Base-by-base conservation (phyloP, 2,113 vertebrate species). In the Rhinoderma darwinii region DNA sequence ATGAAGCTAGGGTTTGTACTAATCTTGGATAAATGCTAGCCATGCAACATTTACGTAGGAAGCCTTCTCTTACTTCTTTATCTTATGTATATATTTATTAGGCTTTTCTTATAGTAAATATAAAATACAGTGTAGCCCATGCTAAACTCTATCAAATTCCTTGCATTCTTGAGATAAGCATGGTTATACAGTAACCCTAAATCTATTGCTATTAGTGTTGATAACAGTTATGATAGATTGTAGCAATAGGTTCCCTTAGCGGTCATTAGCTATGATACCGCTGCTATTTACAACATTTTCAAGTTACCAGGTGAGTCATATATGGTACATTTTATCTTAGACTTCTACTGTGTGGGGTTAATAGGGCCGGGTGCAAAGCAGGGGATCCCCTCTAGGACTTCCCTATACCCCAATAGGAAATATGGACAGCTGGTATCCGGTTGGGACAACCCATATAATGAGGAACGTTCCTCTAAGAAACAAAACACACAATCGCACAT, bases 141-240 rank as follows among this genome's bases (percentile, higher is more conserved):
- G 18, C 54, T 22, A 22, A 56, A 56, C 20, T 22, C 2, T 4
- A 32, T 22, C 8, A 12, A 35, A 82, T 82, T 82, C 79, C 56
- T 66, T 30, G 18, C 79, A 82, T 63, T 82, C 12, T 39, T 82
- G 20, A 44, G 39, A 44, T 82, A 82, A 44, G 51, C 12, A 44
- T 63, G 25, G 35, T 10, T 61, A 11, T 30, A 63, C 18, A 44
- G n/a, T 82, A 47, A 44, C 8, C 56, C 5, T 30, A 63, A 82
- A 32, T 30, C 12, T 43, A 44, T 39, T 63, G 25, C n/a, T 30
- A 81, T 25, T 41, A 59, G 47, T 80, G 5, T 35, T 59, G 35
- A 43, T 47, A 51, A 54, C 22, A 35, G 3, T 41, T 74, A 44
- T 74, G 43, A 75, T 27, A 12, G 43, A 47, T 32, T 44, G 25